phyloP scores from a whole-genome alignment of 2,888 invertebrate species.

The Thelaira solivaga region DNA sequence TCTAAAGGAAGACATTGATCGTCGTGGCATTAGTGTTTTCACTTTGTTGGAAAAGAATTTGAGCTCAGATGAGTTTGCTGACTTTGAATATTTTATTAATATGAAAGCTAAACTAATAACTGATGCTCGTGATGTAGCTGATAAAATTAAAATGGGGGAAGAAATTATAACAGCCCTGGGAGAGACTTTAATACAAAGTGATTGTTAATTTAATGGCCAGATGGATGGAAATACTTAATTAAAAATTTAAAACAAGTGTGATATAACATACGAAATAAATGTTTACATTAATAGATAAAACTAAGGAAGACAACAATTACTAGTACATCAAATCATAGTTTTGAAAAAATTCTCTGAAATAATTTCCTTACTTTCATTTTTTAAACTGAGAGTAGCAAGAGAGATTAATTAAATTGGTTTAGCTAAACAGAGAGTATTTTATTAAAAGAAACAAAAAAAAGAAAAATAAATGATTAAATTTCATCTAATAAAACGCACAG shows the following conservation, averaged over 20 bases:
- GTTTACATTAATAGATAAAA: constrained; percentile 21
- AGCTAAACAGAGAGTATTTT: neutral
- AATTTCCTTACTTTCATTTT: constrained; percentile 59
- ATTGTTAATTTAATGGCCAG: constrained; percentile 69
- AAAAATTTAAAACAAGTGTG: constrained; percentile 41
- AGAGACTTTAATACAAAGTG: constrained; percentile 77
- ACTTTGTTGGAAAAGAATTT: constrained; percentile 85
- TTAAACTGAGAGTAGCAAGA: constrained; percentile 51
- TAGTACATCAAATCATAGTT: constrained; percentile 22
- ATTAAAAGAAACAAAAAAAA: neutral
- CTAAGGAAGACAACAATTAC: constrained; percentile 18
- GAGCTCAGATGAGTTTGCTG: constrained; percentile 84
- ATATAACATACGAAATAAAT: constrained; percentile 48
- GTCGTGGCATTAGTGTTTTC: constrained; percentile 84
- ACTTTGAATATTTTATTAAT: constrained; percentile 90
- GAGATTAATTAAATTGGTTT: constrained; percentile 56
- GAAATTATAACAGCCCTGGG: constrained; percentile 85
- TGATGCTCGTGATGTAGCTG: constrained; percentile 88
- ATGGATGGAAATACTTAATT: constrained; percentile 14
- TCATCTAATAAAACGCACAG: constrained; percentile 52
- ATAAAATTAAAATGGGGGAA: constrained; percentile 89
- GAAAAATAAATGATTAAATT: too few species aligned
- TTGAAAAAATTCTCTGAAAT: constrained; percentile 26
- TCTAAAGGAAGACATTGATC: constrained; percentile 88
- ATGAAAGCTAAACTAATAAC: constrained; percentile 92